Evolutionary conservation across 2,888 invertebrate species (phyloP).

Genomic region (Liopterus haemorrhoidalis): DNA sequence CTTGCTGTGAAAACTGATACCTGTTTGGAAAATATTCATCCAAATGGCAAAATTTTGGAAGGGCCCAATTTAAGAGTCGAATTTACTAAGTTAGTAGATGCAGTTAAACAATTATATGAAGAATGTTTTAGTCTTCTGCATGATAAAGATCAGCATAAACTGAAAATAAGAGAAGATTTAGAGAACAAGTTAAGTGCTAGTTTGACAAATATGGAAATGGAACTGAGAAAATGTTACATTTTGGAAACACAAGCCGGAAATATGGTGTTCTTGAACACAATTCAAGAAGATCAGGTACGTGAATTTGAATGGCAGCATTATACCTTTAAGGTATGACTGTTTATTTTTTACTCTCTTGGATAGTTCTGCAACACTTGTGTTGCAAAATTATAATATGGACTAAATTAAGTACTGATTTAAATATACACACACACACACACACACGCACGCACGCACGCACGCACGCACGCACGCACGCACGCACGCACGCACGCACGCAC

Average conservation of each 20-base stretch:
- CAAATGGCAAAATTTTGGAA: constrained; percentile 73
- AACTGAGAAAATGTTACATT: constrained; percentile 62
- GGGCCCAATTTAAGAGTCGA: constrained; percentile 67
- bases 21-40: constrained; percentile 68
- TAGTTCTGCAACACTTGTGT: too few relatives aligned
- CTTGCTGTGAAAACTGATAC: constrained; percentile 66
- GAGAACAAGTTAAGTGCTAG: constrained; percentile 63
- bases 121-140: constrained; percentile 65
- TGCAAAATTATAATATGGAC: too few relatives aligned
- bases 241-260: constrained; percentile 52
- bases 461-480: too few relatives aligned
- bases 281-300: constrained; percentile 50
- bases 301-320: too few relatives aligned
- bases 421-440: too few relatives aligned
- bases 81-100: constrained; percentile 68
- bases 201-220: constrained; percentile 64
- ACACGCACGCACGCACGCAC: too few relatives aligned
- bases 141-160: constrained; percentile 60
- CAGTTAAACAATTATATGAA: constrained; percentile 61
- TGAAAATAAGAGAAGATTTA: constrained; percentile 60
- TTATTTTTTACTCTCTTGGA: too few relatives aligned
- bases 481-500: too few relatives aligned
- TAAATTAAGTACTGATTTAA: too few relatives aligned
- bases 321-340: too few relatives aligned
- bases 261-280: constrained; percentile 53